phyloP scores from a whole-genome alignment of 2,797 vertebrate genomes.

The Crenuchus spilurus region DNA sequence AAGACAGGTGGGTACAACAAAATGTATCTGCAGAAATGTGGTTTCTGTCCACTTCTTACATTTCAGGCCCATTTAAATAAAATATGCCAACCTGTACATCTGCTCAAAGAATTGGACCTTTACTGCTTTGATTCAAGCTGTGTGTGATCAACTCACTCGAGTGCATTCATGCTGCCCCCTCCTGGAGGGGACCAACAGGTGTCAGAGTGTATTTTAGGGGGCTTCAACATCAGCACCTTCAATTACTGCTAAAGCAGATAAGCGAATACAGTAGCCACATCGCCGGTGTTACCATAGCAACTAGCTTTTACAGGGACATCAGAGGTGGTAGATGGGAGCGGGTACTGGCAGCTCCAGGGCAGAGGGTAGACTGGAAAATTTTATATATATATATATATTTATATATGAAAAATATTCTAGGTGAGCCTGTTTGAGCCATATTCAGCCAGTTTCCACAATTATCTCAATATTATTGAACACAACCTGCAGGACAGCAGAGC shows the following conservation, averaged over 20 bases:
- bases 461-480: too few species aligned
- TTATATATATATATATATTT: too few species aligned
- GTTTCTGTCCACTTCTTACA: too few species aligned
- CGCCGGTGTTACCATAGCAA: conserved; percentile 35
- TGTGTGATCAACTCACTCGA: background rate
- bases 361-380: background rate
- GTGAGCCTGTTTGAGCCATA: too few species aligned
- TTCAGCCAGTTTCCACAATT: too few species aligned
- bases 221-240: background rate
- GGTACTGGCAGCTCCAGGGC: background rate
- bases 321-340: background rate
- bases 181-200: conserved; percentile 40
- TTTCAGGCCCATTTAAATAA: background rate
- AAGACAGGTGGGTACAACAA: too few species aligned
- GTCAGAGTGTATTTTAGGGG: conserved; percentile 4
- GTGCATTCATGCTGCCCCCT: conserved; percentile 55
- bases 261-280: background rate
- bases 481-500: too few species aligned
- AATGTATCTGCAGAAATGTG: too few species aligned
- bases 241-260: conserved; percentile 6
- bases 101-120: background rate
- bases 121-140: background rate
- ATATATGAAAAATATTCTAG: too few species aligned
- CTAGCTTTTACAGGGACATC: conserved; percentile 19
- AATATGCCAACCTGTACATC: background rate